Evolutionary conservation across 92 coral and sea anemone species (phyloP), one percentile per base, ranked within the genome.

Genomic region (Epizoanthus illoricatus): DNA sequence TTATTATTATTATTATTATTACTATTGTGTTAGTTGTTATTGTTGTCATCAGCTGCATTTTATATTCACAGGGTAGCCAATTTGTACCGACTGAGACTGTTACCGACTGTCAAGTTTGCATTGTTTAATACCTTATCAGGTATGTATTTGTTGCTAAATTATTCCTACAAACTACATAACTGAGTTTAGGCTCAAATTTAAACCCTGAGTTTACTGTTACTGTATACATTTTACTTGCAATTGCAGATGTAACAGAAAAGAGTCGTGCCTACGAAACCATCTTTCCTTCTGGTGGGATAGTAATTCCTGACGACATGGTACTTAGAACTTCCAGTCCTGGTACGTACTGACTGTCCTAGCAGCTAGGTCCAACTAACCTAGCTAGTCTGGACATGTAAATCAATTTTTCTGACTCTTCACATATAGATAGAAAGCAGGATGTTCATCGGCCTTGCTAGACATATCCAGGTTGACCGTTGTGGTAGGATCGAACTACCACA

Each of bases 251-350:
- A 56, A 70, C 69, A 4, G 89, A 89, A 75, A 90, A 90, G 73
- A 88, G 93, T 24, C 92, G 92, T 79, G 89, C 82, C 18, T 93
- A 88, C 43, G 88, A 88, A 71, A 90, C 92, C 84, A 86, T 93
- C 59, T 93, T 93, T 76, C 94, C 85, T 54, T 81, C 80, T 84
- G 97, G 97, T 10, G 97, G 97, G 12, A 90, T 86, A 40, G 63
- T 93, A 45, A 87, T 93, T 7, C 88, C 92, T 49, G 97, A 93
- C 70, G 97, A 93, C 64, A 75, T 57, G 41, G 86, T 93, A 49
- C 87, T 93, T 24, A 85, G 85, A 24, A 86, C 90, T 65, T 74
- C 84, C 20, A 87, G 90, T 65, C 87, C 90, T 45, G 97, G 97
- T 93, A 91, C 69, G 36, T 40, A 28, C 5, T 5, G 36, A 13